A percentile compares a stretch with the other conserved stretches of the same genome.
Conservation (phyloP, 2,797 vertebrate species). For the Setipinna tenuifilis region DNA sequence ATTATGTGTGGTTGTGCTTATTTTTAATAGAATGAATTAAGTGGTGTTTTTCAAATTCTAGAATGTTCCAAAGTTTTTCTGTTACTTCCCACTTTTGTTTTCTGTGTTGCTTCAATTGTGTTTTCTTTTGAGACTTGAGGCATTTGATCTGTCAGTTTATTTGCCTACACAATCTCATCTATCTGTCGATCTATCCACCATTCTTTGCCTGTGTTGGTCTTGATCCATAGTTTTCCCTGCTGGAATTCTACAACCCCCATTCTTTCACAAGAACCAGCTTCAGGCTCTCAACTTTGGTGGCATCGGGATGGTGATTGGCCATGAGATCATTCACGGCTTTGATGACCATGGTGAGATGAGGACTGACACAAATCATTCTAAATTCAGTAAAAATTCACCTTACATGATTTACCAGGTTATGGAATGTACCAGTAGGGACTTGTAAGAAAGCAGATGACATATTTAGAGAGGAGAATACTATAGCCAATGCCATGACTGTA, state of each 20-base stretch:
- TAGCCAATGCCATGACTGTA: too few species aligned
- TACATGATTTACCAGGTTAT: neutral
- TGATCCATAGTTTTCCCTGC: slow-evolving; percentile 88
- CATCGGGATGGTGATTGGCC: slow-evolving; percentile 97
- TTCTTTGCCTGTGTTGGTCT: slow-evolving; percentile 32
- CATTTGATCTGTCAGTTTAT: neutral
- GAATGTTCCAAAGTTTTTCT: slow-evolving; percentile 9
- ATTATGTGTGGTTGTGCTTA: slow-evolving; percentile 14
- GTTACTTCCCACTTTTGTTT: slow-evolving; percentile 1
- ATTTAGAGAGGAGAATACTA: neutral
- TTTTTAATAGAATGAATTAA: neutral
- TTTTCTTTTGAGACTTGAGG: neutral
- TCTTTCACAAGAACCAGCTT: slow-evolving; percentile 94
- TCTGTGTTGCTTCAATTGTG: neutral
- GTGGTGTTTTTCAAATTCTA: neutral
- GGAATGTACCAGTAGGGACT: neutral
- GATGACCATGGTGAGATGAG: slow-evolving; percentile 85
- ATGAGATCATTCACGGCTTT: slow-evolving; percentile 96
- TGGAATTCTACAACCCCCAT: slow-evolving; percentile 95
- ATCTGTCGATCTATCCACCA: neutral
- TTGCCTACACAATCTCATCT: neutral
- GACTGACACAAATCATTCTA: neutral
- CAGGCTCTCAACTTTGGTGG: slow-evolving; percentile 96
- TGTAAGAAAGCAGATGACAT: neutral
- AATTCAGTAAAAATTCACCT: neutral